Evolutionary conservation across 2,797 vertebrate species (phyloP), one percentile per base, ranked within the genome.

Genomic region (Hippoglossus hippoglossus): DNA sequence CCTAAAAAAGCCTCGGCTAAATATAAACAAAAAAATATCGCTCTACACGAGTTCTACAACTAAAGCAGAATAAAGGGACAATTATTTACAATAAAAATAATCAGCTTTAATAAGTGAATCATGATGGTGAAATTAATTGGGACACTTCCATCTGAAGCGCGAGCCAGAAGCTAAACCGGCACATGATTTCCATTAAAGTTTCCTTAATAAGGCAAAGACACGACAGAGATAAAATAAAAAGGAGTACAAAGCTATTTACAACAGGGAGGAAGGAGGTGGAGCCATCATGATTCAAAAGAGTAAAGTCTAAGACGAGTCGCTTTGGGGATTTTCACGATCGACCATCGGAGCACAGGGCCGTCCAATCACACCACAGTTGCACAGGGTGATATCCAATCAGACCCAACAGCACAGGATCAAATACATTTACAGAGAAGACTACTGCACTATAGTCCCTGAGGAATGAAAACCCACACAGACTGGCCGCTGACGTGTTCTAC

Each of bases 391-490:
- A 64, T 71, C 66, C 71, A 84, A 74, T 78, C 71, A 80, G 39
- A 87, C 57, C 65, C 61, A 65, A 82, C 63, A 69, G 70, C 77
- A 83, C 83, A 70, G 51, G 65, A 79, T 86, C 68, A 63, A 64
- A 68, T 78, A 67, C 75, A 19, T 66, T 66, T 67, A 81, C 81
- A 84, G 73, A 87, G 72, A 85, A 83, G 71, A 91, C 81, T 66
- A 79, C 71, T 71, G 46, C 28, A 81, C 67, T 67, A 50, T 39
- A 71, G 76, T 93, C 89, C 94, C 94, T 95, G 94, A 95, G 94
- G 92, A 92, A 92, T 83, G 73, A 86, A 91, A 82, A 84, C 84
- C 79, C 85, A 83, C 75, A 73, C 84, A 86, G 68, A 72, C 81
- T 67, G 83, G 67, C 50, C 28, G 53, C 77, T 50, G 54, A 69